Base-by-base conservation (phyloP, 2,113 vertebrate genomes). In the Vimba vimba region DNA sequence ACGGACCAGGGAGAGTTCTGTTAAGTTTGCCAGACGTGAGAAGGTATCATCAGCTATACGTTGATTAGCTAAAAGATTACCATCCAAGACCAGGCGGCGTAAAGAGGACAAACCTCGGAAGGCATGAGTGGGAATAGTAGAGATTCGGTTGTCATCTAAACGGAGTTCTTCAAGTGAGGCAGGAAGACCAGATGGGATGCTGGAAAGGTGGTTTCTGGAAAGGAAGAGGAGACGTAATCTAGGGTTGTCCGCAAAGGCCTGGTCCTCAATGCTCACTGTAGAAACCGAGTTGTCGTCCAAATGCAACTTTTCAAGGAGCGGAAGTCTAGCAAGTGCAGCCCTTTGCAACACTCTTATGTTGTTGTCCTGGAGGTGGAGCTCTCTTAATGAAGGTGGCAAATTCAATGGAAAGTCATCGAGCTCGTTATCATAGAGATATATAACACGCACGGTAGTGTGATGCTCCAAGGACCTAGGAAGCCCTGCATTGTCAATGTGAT, bases 291-390 rank as follows among this genome's bases (percentile, higher is more conserved):
- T 99, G 87, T 99, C 98, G 0, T 99, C 97, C 89, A 99, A 87
- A 90, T 99, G 97, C 27, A 98, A 93, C 43, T 97, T 96, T 84
- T 98, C 97, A 33, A 99, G 91, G 25, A 98, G 92, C 0, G 98
- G 97, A 77, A 98, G 94, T n/a, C 97, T 91, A 5, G 96, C 96
- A 86, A 98, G 91, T 0, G 97, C 94, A 15, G 94, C 95, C 0
- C 96, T 92, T 45, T 96, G 95, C 0, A 99, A 88, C 0, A 95
- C 93, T 0, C 97, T 95, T 27, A 98, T 97, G 25, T 98, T 98
- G 93, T 99, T 99, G 89, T 99, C 97, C 89, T 99, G 98, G 0
- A 99, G 95, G 92, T 99, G 97, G 1, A 99, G 95, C 91, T 99
- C 98, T 4, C 95, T 94, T 73, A 99, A 91, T 0, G 96, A 97